Base-by-base conservation (phyloP, 2,113 vertebrate species). In the Xerus inauris region DNA sequence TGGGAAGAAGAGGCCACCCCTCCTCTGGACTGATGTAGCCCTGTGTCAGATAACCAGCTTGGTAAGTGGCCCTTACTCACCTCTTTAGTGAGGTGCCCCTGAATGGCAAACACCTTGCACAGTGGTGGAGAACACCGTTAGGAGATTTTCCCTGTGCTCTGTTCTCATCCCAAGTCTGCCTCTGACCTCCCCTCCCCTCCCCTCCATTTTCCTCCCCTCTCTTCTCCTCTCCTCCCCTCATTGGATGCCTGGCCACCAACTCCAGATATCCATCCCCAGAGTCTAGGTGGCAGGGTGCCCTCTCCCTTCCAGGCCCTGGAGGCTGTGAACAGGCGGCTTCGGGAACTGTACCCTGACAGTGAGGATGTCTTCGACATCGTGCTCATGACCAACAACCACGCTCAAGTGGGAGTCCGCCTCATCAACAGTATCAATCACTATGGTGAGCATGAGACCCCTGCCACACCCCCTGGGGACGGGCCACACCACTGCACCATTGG, bases 371-470 rank as follows among this genome's bases (percentile, higher is more conserved):
- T 99, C 3, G 99, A 99, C 96, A 99, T 99, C 0, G 99, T 99
- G 95, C 99, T 99, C 54, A 99, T 99, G 98, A 99, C 99, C 96
- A 99, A 99, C 98, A 99, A 99, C 95, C 99, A 99, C 0, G 99
- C 99, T 16, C 98, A 99, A 72, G 99, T 99, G 0, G 99, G 99
- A 14, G 99, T 99, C 7, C 99, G 99, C 62, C 98, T 99, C 97
- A 99, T 99, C 98, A 99, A 99, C 98, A 99, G 99, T 97, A 99
- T 99, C 98, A 99, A 99, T 93, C 99, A 99, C 97, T 98, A 99
- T 0, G 98, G 99, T 99, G 76, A 99, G 99, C 96, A 1, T 35
- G 26, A 28, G 10, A 2, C 26, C 16, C 30, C 13, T 51, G 19
- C 49, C 7, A 5, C 26, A 45, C 2, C 1, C 38, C 47, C 38